phyloP scores from a whole-genome alignment of 2,797 vertebrate species.

The Aselliscus stoliczkanus region DNA sequence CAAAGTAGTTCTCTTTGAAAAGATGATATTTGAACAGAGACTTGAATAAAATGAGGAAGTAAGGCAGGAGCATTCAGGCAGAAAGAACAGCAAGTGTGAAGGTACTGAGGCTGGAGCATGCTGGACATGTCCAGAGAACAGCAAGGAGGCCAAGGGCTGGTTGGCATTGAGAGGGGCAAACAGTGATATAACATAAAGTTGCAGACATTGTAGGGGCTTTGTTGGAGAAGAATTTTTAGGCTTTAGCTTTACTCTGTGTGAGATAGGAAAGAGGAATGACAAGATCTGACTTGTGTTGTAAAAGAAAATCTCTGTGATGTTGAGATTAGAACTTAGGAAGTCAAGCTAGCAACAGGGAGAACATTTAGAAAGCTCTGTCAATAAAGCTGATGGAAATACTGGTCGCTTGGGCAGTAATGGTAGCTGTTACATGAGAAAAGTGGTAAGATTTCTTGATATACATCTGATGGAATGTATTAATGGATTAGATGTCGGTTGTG shows the following conservation, averaged over 20 bases:
- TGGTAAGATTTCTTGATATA: not conserved
- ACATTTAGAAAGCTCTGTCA: not conserved
- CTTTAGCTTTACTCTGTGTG: not conserved
- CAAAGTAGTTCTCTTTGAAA: not conserved
- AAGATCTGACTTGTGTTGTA: not conserved
- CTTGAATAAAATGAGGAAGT: not conserved
- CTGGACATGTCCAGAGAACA: not conserved
- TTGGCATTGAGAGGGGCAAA: not conserved
- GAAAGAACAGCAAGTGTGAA: not conserved
- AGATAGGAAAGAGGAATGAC: not conserved
- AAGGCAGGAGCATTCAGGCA: not conserved
- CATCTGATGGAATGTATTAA: not conserved
- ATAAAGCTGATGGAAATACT: not conserved
- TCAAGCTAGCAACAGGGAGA: not conserved
- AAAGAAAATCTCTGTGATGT: not conserved
- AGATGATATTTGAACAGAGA: not conserved
- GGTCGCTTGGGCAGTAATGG: not conserved
- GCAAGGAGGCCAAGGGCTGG: not conserved
- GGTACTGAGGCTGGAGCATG: not conserved
- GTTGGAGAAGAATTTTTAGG: not conserved
- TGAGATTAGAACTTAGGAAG: not conserved
- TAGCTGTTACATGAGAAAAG: not conserved
- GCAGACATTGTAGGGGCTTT: not conserved
- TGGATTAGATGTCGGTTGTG: not conserved
- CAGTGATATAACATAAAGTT: not conserved